These are phyloP conservation scores for Potamarius usumacintae DNA, from an alignment of 2,113 vertebrate genomes.

Conservation along the genomic window DNA sequence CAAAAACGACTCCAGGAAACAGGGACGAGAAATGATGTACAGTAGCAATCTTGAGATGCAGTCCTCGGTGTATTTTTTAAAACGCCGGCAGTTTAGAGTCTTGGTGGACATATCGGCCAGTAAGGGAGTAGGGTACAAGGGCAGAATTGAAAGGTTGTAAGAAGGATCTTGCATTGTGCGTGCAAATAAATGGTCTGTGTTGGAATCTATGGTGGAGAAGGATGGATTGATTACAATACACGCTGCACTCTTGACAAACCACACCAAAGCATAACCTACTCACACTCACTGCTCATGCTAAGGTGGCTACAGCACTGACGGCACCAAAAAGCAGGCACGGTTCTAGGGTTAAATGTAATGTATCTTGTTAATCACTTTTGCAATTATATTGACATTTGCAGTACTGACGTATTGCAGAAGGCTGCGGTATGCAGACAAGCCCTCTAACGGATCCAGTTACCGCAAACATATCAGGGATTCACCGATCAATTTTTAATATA, in stretches of 20 bases:
- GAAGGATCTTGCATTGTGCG: conserved; percentile 60
- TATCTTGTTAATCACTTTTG: not conserved
- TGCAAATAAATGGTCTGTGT: conserved; percentile 56
- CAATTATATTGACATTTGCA: no score
- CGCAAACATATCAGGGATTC: not conserved
- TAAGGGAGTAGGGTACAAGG: conserved; percentile 36
- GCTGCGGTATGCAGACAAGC: not conserved
- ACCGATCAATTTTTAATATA: not conserved
- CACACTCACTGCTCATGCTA: not conserved
- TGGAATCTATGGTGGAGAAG: not conserved
- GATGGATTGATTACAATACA: not conserved
- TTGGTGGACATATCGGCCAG: conserved; percentile 48
- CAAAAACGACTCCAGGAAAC: conserved; percentile 7
- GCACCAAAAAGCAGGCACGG: not conserved
- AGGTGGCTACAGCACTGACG: not conserved
- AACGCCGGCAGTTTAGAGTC: conserved; percentile 63
- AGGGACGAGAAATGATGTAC: conserved; percentile 26
- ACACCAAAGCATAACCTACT: not conserved
- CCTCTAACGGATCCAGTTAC: not conserved
- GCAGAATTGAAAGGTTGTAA: conserved; percentile 56
- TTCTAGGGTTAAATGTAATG: not conserved
- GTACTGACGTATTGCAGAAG: not conserved
- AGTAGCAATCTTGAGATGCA: conserved; percentile 49
- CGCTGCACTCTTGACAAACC: not conserved
- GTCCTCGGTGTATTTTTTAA: conserved; percentile 46